Evolutionary conservation across 2,888 invertebrate genomes (phyloP).

Genomic region (Heteromurus nitidus): DNA sequence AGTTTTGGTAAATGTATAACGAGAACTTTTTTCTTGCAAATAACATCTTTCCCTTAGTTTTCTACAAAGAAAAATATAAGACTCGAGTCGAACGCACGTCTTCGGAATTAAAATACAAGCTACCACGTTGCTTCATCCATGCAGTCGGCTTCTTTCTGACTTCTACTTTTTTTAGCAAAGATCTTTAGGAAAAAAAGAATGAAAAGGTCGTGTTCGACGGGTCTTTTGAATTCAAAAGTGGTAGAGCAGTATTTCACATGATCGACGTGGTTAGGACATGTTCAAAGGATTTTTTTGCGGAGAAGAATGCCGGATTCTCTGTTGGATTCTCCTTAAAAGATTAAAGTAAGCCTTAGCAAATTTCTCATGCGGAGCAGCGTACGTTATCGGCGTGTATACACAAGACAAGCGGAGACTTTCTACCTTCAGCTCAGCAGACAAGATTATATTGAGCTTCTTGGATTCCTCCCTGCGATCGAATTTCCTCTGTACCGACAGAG

Average conservation of each 20-base stretch:
- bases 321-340: slow-evolving; percentile 7
- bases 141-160: too few relatives aligned
- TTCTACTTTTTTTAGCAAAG: not conserved
- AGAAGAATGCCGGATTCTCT: not conserved
- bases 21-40: too few relatives aligned
- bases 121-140: not conserved
- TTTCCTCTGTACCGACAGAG: too few relatives aligned
- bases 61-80: slow-evolving; percentile 18
- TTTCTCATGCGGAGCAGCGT: slow-evolving; percentile 20
- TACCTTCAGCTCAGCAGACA: too few relatives aligned
- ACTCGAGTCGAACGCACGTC: slow-evolving; percentile 20
- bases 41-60: too few relatives aligned
- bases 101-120: slow-evolving; percentile 11
- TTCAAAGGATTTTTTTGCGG: slow-evolving; percentile 21
- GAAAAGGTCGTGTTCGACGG: slow-evolving; percentile 26
- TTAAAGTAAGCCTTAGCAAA: slow-evolving; percentile 17
- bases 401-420: too few relatives aligned
- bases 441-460: too few relatives aligned
- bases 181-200: not conserved
- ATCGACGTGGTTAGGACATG: slow-evolving; percentile 40
- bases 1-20: too few relatives aligned
- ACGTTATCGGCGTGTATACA: not conserved
- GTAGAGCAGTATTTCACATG: slow-evolving; percentile 27
- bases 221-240: slow-evolving; percentile 33
- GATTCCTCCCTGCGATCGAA: too few relatives aligned